These are phyloP conservation scores for Drosophila sulfurigaster DNA, from an alignment of 1,140 invertebrate genomes.

Conservation along the genomic window DNA sequence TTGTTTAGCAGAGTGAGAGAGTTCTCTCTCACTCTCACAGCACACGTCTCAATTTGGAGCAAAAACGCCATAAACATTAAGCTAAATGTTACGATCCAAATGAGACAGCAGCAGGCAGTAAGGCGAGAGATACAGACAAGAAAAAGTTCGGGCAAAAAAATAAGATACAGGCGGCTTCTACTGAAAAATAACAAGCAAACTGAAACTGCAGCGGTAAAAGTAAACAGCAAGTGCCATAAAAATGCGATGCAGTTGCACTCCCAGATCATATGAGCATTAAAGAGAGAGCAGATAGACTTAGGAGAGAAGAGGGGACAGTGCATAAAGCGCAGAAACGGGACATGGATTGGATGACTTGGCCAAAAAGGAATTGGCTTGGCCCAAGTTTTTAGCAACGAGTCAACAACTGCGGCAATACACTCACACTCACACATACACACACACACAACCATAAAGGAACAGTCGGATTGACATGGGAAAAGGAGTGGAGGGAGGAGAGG, in stretches of 20 bases:
- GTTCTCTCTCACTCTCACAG: background rate
- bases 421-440: constrained; percentile 19
- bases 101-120: constrained; percentile 55
- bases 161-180: constrained; percentile 5
- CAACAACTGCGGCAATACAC: constrained; percentile 71
- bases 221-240: constrained; percentile 70
- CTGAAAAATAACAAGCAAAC: constrained; percentile 15
- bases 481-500: background rate
- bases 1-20: background rate
- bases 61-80: constrained; percentile 66
- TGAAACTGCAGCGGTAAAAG: constrained; percentile 41
- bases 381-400: constrained; percentile 63
- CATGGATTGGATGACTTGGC: constrained; percentile 65
- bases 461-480: constrained; percentile 52
- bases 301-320: constrained; percentile 42
- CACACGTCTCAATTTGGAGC: constrained; percentile 39
- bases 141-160: constrained; percentile 14
- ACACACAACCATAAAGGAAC: constrained; percentile 21
- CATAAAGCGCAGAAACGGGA: constrained; percentile 67
- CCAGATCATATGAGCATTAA: constrained; percentile 70
- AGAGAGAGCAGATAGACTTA: background rate
- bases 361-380: constrained; percentile 72
- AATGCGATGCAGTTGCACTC: constrained; percentile 44
- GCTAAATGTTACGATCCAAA: constrained; percentile 77
- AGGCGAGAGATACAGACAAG: constrained; percentile 24